These are phyloP conservation scores for Polydrusus cervinus DNA, from an alignment of 2,888 invertebrate species.

Conservation along the genomic window DNA sequence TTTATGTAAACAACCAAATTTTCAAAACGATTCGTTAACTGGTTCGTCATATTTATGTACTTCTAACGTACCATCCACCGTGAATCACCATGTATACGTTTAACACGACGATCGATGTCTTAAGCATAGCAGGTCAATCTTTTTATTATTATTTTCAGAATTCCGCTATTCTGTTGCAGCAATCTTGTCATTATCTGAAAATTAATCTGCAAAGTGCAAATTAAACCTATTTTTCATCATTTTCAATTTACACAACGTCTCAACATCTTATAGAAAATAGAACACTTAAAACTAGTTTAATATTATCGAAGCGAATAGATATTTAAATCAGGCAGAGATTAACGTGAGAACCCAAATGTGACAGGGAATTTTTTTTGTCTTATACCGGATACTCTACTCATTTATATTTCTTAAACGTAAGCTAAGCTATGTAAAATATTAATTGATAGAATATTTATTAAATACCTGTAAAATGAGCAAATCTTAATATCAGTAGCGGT, in stretches of 20 bases:
- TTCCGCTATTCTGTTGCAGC: no score
- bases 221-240: not conserved
- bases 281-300: constrained; percentile 13
- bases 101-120: no score
- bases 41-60: no score
- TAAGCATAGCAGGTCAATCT: no score
- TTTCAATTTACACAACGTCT: not conserved
- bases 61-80: no score
- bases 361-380: not conserved
- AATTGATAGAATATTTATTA: not conserved
- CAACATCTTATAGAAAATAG: not conserved
- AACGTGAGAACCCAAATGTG: constrained; percentile 7
- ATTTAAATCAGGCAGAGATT: constrained; percentile 12
- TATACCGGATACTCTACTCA: constrained; percentile 10
- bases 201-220: not conserved
- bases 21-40: no score
- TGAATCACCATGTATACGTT: no score
- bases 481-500: no score
- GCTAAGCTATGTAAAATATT: not conserved
- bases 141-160: no score
- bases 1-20: no score
- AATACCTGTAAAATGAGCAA: not conserved
- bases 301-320: constrained; percentile 5
- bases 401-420: not conserved
- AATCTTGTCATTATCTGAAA: no score